Conservation (phyloP, 1,140 invertebrate genomes). For the Calosoma granatense region DNA sequence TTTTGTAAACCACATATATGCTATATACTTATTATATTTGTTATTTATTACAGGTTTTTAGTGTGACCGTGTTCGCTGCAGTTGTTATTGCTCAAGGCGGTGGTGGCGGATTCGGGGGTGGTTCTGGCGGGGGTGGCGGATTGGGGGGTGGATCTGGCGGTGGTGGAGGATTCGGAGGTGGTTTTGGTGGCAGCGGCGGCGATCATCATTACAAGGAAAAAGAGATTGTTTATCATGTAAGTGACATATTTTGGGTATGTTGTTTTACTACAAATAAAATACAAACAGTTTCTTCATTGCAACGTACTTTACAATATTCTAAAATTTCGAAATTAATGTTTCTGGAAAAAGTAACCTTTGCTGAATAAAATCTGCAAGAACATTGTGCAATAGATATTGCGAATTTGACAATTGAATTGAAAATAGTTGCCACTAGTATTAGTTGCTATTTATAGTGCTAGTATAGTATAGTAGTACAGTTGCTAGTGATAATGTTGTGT, state of each 20-base stretch:
- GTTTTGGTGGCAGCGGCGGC: no score
- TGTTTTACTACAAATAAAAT: no score
- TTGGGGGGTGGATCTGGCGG: slow-evolving; percentile 10
- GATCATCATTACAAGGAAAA: background rate
- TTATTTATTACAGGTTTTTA: background rate
- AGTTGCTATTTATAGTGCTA: no score
- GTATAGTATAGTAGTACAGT: no score
- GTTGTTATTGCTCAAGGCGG: background rate
- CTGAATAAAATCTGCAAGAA: background rate
- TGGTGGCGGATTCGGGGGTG: background rate
- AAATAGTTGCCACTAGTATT: no score
- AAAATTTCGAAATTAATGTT: background rate
- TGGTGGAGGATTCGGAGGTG: slow-evolving; percentile 13
- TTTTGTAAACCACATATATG: no score
- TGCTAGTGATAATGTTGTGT: no score
- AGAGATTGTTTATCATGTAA: background rate
- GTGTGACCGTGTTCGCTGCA: background rate
- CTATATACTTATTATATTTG: no score
- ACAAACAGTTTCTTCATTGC: no score
- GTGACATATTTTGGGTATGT: no score
- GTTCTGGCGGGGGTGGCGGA: slow-evolving; percentile 12
- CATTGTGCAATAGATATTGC: no score
- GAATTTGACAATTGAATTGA: no score
- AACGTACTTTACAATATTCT: background rate
- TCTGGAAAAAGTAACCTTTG: background rate